Conservation (phyloP, 30 jellyfish, hydroid and myxozoan species). For the Nemopilema nomurai region DNA sequence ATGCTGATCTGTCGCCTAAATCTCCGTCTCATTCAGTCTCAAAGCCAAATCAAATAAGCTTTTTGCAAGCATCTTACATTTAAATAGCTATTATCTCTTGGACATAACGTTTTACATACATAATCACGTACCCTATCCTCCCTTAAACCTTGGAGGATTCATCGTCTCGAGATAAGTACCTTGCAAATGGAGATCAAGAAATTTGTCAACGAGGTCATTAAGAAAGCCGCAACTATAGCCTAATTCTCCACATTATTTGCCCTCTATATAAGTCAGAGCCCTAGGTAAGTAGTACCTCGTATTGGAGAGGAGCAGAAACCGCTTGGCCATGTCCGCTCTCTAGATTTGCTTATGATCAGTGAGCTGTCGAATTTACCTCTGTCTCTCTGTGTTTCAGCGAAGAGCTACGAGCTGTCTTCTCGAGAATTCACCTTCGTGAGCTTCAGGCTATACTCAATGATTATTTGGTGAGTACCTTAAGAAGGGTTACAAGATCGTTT, state of each 20-base stretch:
- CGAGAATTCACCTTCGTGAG: conserved; percentile 3
- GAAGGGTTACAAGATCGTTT: too few species aligned
- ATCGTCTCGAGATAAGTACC: neutral
- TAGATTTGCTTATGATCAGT: neutral
- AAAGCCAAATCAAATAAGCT: neutral
- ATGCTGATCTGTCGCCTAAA: neutral
- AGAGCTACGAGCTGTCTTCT: conserved; percentile 11
- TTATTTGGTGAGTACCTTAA: conserved; percentile 14
- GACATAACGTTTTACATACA: neutral
- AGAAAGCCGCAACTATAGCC: neutral
- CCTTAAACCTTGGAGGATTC: neutral
- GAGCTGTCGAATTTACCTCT: neutral
- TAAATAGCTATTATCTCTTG: neutral
- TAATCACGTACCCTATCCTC: neutral
- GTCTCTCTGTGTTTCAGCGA: conserved; percentile 7
- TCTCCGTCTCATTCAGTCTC: neutral
- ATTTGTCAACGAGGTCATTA: neutral
- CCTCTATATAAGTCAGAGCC: neutral
- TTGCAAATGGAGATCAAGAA: neutral
- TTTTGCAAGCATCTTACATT: neutral
- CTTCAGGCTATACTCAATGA: conserved; percentile 24
- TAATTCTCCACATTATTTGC: neutral
- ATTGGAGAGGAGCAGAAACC: neutral
- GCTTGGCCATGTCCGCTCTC: neutral
- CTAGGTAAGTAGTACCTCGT: neutral